Evolutionary conservation across 2,888 invertebrate genomes (phyloP).

Genomic region (Pheosia tremula): DNA sequence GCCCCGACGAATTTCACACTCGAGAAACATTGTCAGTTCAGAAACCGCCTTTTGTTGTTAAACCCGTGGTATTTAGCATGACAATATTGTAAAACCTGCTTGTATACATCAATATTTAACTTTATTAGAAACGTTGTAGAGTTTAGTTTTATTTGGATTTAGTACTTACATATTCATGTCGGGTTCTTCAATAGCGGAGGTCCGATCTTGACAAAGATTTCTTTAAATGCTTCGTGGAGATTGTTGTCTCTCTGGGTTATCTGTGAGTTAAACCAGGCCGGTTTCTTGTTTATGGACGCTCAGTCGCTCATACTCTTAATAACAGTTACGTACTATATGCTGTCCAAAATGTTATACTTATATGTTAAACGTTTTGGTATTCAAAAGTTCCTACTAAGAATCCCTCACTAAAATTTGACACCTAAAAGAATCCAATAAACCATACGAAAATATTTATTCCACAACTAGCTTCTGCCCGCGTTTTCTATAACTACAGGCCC

Average conservation of each 20-base stretch:
- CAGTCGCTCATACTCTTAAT: background rate
- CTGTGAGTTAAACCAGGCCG: background rate
- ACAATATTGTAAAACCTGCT: slow-evolving; percentile 28
- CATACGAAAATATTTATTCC: no score
- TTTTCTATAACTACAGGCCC: no score
- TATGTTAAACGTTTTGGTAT: no score
- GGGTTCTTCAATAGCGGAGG: slow-evolving; percentile 5
- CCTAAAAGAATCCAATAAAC: no score
- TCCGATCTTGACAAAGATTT: slow-evolving; percentile 7
- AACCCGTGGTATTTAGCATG: slow-evolving; percentile 45
- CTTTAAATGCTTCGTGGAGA: slow-evolving; percentile 3
- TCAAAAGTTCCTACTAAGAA: no score
- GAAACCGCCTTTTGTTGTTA: slow-evolving; percentile 28
- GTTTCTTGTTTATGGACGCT: background rate
- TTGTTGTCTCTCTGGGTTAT: slow-evolving; percentile 3
- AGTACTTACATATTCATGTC: background rate
- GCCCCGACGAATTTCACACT: slow-evolving; percentile 50
- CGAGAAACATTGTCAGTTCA: slow-evolving; percentile 22
- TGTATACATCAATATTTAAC: background rate
- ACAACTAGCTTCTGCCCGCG: no score
- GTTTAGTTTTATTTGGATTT: slow-evolving; percentile 9
- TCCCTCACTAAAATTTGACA: no score
- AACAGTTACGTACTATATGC: no score
- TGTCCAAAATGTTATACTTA: no score
- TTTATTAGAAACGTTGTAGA: rapidly evolving